Evolutionary conservation across 2,797 vertebrate genomes (phyloP), one percentile per base, ranked within the genome.

Genomic region (Heliangelus exortis): DNA sequence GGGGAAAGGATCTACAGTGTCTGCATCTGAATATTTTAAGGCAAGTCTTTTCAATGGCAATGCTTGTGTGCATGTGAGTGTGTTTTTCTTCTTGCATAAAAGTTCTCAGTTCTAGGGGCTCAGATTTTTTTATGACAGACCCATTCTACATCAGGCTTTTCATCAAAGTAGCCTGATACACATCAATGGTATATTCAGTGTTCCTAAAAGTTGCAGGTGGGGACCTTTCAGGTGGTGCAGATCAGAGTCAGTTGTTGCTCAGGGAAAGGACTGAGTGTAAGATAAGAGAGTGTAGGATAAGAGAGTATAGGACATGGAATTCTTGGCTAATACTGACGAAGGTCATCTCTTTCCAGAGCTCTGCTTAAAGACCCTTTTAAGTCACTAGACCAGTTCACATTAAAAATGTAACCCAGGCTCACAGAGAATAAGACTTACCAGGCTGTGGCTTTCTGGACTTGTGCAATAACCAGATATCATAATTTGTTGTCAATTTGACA

Each of bases 1-100:
- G 89, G 63, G 68, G 54, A 65, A 93, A 47, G 28, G 18, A 83
- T 84, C n/a, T 76, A 47, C 39, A 9, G 33, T 89, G 93, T 92
- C 84, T 69, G 6, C 5, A 53, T 59, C 76, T 83, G 76, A 80
- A 68, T 69, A 89, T 84, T 85, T 81, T 66, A 45, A 76, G 78
- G 79, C 55, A 88, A 69, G 71, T 75, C 36, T 92, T 91, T 92
- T 91, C 66, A 72, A 1, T 62, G 36, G 15, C 47, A 74, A 45
- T 41, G 21, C 16, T 50, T 66, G 36, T 34, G 28, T n/a, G 25
- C 6, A 0, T 54, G 14, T 22, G 45, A n/a, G 39, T 87, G 6
- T 29, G 13, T 71, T 90, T 89, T 65, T 28, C 34, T 6, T 69
- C 39, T 66, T 63, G 20, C 12, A 2, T 19, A 57, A 62, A 14